Base-by-base conservation (phyloP, 2,888 invertebrate genomes). In the Euphydryas editha region DNA sequence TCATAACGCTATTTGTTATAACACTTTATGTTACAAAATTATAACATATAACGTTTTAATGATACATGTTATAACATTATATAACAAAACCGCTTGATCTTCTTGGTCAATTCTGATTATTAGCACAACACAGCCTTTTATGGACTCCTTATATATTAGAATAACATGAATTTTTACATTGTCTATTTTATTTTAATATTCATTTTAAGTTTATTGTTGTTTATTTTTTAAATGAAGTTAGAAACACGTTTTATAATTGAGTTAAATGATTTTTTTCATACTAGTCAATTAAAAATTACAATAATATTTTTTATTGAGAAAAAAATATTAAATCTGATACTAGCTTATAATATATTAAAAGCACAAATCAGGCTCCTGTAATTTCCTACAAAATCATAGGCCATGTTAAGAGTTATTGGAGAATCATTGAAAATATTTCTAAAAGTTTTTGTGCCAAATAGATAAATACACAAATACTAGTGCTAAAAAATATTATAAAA, bases 101-200 rank as follows among this genome's bases (percentile, higher is more conserved):
- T 54, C 17, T 54, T 54, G 54, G 76, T 76, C 76, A 70, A 72
- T 69, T 63, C 67, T 71, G 67, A 69, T 66, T 71, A 60, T 56
- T 70, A 72, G 74, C 80, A 80, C 80, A 72, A 73, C 80, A 80
- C 80, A 80, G 80, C 80, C 80, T 73, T 77, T 69, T 64, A 49
- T 72, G 75, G 81, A 74, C 76, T 72, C 62, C 54, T 61, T 62
- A 62, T 54, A 18, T 61, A 55, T 44, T 46, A 42, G 15, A 10
- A 51, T n/a, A 49, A 44, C 57, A 56, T 63, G 36, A 36, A 18
- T 46, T 54, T 51, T 42, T 42, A 63, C 58, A 36, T 8, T 10
- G 30, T 51, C 30, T 36, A 30, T 36, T 30, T 54, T 44, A 3
- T 15, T 15, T 44, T n/a, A 17, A 2, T 11, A 17, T 36, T 54